Conservation (phyloP, 2,113 vertebrate genomes). For the Antigone vipio region DNA sequence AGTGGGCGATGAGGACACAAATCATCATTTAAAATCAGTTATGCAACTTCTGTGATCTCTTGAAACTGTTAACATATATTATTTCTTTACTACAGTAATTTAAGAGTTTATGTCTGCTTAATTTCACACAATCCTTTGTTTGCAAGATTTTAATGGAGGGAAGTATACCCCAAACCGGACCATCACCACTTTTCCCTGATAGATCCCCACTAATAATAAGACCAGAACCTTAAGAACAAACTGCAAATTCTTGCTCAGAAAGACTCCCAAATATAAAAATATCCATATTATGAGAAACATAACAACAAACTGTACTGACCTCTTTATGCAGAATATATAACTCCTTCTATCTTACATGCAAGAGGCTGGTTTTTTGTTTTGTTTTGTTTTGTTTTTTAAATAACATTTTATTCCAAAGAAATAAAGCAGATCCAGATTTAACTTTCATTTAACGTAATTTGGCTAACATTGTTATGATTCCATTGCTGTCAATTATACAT, state of each 20-base stretch:
- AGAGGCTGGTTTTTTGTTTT: background rate
- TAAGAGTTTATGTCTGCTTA: background rate
- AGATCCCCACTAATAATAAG: background rate
- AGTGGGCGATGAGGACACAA: background rate
- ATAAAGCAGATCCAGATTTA: background rate
- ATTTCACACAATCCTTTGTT: background rate
- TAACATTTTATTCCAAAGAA: background rate
- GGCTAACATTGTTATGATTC: background rate
- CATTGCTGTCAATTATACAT: slow-evolving; percentile 23
- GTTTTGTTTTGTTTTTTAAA: no score
- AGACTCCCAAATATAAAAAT: background rate
- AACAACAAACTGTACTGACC: background rate
- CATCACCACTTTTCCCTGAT: background rate
- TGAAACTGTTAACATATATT: background rate
- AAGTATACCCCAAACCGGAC: background rate
- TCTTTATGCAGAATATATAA: background rate
- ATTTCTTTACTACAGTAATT: background rate
- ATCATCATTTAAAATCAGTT: background rate
- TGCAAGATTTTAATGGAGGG: background rate
- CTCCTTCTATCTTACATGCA: background rate
- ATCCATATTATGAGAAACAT: background rate
- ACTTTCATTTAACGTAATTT: background rate
- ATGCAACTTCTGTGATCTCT: background rate
- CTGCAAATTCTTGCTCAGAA: background rate
- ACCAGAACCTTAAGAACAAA: background rate